Evolutionary conservation across 37 sponge, comb jelly and placozoan genomes (phyloP).

Genomic region (Bolinopsis microptera): DNA sequence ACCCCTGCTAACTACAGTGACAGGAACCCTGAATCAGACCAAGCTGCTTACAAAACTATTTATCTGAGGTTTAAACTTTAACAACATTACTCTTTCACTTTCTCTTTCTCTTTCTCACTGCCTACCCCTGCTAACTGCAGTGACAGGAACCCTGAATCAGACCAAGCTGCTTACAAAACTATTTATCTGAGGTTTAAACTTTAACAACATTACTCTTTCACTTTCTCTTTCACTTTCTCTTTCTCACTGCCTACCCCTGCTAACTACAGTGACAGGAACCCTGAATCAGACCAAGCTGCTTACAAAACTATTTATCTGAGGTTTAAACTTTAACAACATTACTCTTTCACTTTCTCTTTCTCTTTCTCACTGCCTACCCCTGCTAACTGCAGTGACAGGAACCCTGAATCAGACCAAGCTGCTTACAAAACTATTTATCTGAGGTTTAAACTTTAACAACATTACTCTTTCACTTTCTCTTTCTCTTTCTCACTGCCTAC

Average conservation of each 20-base stretch:
- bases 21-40: background rate
- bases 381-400: background rate
- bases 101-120: background rate
- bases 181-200: conserved; percentile 55
- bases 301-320: conserved; percentile 57
- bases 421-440: conserved; percentile 53
- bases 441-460: too few relatives aligned
- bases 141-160: background rate
- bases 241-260: conserved; percentile 17
- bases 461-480: too few relatives aligned
- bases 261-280: background rate
- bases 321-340: too few relatives aligned
- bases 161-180: conserved; percentile 6
- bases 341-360: too few relatives aligned
- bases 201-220: too few relatives aligned
- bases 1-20: conserved; percentile 5
- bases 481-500: background rate
- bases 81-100: too few relatives aligned
- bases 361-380: conserved; percentile 4
- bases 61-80: conserved; percentile 56
- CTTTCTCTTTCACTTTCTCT: background rate
- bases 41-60: conserved; percentile 22
- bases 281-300: background rate
- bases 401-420: background rate
- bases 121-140: background rate